Conservation (phyloP, 2,888 invertebrate genomes). For the Himalopsyche anomala region DNA sequence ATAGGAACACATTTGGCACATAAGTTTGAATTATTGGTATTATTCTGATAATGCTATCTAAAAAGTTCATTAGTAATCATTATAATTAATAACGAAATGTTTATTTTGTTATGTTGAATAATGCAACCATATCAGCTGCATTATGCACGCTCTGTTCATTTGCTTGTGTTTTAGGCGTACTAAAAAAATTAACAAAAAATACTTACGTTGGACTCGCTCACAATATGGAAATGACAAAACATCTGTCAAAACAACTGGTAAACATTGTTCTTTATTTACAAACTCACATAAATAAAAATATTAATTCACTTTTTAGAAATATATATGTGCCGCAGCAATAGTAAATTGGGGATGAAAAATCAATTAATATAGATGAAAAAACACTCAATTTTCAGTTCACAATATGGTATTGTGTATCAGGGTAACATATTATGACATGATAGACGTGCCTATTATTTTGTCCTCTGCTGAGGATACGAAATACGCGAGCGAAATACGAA, state of each 20-base stretch:
- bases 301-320: slow-evolving; percentile 31
- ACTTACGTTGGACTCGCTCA: slow-evolving; percentile 48
- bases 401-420: slow-evolving; percentile 27
- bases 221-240: slow-evolving; percentile 41
- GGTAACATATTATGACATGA: slow-evolving; percentile 28
- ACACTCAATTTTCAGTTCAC: slow-evolving; percentile 9
- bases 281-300: slow-evolving; percentile 36
- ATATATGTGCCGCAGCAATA: not conserved
- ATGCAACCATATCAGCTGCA: not conserved
- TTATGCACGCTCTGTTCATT: not conserved
- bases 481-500: not conserved
- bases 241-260: slow-evolving; percentile 49
- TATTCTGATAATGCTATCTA: no score
- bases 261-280: slow-evolving; percentile 37
- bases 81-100: no score
- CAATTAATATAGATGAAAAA: not conserved
- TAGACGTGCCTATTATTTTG: slow-evolving; percentile 32
- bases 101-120: no score
- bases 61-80: no score
- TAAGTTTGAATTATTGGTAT: no score
- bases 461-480: not conserved
- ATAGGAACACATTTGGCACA: no score
- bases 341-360: not conserved
- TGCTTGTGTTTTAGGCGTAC: not conserved
- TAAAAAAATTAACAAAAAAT: not conserved